Percentiles rank a stretch among this genome's conserved stretches.
Conservation (phyloP, 92 coral and sea anemone genomes). For the Porites evermanni region DNA sequence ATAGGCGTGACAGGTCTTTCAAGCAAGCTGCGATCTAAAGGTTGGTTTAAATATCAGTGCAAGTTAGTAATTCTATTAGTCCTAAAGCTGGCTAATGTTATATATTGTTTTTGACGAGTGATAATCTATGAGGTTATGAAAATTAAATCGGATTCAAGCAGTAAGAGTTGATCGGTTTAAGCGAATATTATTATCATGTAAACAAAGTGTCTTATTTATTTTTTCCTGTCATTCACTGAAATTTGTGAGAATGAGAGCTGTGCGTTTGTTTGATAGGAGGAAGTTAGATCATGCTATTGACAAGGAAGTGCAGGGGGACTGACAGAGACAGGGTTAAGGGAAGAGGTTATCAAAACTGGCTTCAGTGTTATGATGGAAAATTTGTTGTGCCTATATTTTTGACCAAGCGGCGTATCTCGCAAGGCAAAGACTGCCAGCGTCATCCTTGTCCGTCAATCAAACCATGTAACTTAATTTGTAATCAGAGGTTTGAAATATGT, state of each 20-base stretch:
- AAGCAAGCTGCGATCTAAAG: not conserved
- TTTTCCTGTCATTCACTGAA: not conserved
- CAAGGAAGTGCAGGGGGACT: not conserved
- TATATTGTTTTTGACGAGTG: not conserved
- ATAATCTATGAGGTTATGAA: not conserved
- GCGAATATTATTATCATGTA: not conserved
- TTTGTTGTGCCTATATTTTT: too few relatives aligned
- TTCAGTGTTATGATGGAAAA: too few relatives aligned
- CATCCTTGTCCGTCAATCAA: too few relatives aligned
- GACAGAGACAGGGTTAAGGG: not conserved
- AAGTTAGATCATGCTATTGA: not conserved
- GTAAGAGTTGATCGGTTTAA: not conserved
- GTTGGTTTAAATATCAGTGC: not conserved
- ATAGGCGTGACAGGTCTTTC: not conserved
- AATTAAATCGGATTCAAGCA: conserved; percentile 5
- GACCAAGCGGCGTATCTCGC: too few relatives aligned
- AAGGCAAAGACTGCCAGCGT: too few relatives aligned
- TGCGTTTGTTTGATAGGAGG: not conserved
- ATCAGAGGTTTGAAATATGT: too few relatives aligned
- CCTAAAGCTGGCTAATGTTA: not conserved
- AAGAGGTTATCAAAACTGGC: too few relatives aligned
- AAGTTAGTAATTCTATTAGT: not conserved
- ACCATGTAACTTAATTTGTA: too few relatives aligned
- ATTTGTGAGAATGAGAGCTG: not conserved
- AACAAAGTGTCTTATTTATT: not conserved